phyloP scores from a whole-genome alignment of 2,888 invertebrate species.

The Tortrix viridana region DNA sequence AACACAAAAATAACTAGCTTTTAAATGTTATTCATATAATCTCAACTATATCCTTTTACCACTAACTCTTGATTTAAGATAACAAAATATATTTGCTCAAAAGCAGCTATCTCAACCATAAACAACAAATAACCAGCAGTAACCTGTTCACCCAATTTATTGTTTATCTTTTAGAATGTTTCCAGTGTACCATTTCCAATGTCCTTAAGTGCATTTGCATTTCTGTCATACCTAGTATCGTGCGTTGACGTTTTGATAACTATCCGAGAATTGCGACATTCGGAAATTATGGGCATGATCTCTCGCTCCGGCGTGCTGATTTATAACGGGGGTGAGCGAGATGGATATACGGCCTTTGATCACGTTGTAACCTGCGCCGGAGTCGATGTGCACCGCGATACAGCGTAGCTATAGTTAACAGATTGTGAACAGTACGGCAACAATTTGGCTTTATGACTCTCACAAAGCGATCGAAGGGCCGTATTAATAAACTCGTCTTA shows the following conservation, averaged over 20 bases:
- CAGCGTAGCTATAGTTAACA: conserved; percentile 12
- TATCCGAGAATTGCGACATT: conserved; percentile 50
- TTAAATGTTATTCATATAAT: neutral
- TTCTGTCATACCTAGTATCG: conserved; percentile 44
- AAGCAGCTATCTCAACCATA: conserved; percentile 5
- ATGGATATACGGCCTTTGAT: conserved; percentile 42
- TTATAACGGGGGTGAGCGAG: conserved; percentile 28
- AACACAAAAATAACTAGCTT: neutral
- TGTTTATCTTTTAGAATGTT: conserved; percentile 25
- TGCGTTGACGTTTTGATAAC: conserved; percentile 58
- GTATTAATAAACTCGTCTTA: no score
- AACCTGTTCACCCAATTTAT: conserved; percentile 18
- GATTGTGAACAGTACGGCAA: conserved; percentile 13
- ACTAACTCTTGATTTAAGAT: neutral
- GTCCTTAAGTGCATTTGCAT: conserved; percentile 39
- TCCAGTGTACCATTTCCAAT: conserved; percentile 23
- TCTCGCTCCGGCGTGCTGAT: conserved; percentile 43
- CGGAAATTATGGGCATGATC: conserved; percentile 47
- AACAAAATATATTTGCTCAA: conserved; percentile 18
- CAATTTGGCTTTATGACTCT: neutral
- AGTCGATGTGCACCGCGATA: conserved; percentile 51
- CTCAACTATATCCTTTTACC: neutral
- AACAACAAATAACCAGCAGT: conserved; percentile 12
- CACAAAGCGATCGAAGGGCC: no score
- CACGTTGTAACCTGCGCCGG: conserved; percentile 52